Evolutionary conservation across 2,888 invertebrate species (phyloP), one percentile per base, ranked within the genome.

Genomic region (Callosobruchus maculatus): DNA sequence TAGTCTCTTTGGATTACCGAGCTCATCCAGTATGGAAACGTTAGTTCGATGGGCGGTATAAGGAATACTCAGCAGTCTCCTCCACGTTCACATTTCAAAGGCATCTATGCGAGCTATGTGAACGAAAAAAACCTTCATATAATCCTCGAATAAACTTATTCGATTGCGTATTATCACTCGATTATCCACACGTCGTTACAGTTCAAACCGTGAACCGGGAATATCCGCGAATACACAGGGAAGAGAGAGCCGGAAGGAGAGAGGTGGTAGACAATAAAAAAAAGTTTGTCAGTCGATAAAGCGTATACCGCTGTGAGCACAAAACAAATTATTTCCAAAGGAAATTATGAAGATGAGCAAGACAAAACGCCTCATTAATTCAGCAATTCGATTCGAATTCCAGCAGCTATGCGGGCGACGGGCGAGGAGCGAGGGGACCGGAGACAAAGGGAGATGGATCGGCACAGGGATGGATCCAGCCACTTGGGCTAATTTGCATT

Each of bases 351-450:
- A 78, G 74, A 76, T 73, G 75, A 75, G 74, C 73, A 78, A 78
- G 80, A 78, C 78, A 78, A 78, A 80, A 78, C 77, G 77, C 80
- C 75, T 78, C 81, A 80, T 81, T 81, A 81, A 79, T 80, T 78
- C 75, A 77, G 78, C 75, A 78, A 80, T 81, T 81, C 82, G 81
- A 82, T 82, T 81, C 80, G 81, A 81, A 82, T 83, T 82, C 83
- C 82, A 68, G 49, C 49, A 49, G 49, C 49, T 49, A 49, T 49
- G 49, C 49, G 49, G 49, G 49, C 49, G 49, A 49, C 9, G 49
- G 49, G 49, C 2, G 9, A 5, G 49, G 49, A 49, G 49, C n/a
- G 49, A 49, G 49, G 49, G 49, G 49, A 26, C 49, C 49, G 49
- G 49, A 49, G 49, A 49, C 49, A 49, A 49, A 49, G 49, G 13